Conservation (phyloP, 2,888 invertebrate species). For the Patella depressa region DNA sequence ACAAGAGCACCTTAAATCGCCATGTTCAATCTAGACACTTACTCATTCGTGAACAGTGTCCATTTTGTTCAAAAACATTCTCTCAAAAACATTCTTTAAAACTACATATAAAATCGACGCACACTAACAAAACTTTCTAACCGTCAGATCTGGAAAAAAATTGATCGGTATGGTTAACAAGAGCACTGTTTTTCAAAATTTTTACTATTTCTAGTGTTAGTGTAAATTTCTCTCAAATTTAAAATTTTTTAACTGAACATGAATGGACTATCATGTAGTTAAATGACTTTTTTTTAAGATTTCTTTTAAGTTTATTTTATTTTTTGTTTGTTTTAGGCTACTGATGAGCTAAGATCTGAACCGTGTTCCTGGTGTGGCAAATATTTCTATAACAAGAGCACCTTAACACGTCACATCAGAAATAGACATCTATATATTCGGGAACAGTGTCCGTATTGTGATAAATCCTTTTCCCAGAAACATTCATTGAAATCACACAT, state of each 20-base stretch:
- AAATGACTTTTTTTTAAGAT: too few relatives aligned
- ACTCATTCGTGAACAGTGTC: neutral
- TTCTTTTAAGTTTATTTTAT: too few relatives aligned
- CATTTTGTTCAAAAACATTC: neutral
- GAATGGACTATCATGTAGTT: too few relatives aligned
- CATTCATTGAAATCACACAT: neutral
- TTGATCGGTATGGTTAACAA: too few relatives aligned
- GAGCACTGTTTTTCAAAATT: too few relatives aligned
- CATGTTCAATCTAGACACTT: neutral
- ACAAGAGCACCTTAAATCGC: neutral
- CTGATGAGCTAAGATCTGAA: neutral
- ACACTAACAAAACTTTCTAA: neutral
- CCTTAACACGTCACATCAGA: neutral
- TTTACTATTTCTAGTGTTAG: too few relatives aligned
- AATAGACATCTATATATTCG: neutral
- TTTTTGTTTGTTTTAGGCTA: too few relatives aligned
- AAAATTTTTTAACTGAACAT: too few relatives aligned
- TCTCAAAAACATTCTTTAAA: neutral
- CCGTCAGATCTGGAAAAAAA: too few relatives aligned
- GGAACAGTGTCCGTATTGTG: neutral
- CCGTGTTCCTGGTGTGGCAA: constrained; percentile 2
- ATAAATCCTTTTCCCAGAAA: neutral
- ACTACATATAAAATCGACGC: neutral
- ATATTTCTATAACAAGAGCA: constrained; percentile 11
- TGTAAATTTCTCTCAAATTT: too few relatives aligned